Evolutionary conservation across 1,140 invertebrate genomes (phyloP), one percentile per base, ranked within the genome.

Genomic region (Hylaeus anthracinus): DNA sequence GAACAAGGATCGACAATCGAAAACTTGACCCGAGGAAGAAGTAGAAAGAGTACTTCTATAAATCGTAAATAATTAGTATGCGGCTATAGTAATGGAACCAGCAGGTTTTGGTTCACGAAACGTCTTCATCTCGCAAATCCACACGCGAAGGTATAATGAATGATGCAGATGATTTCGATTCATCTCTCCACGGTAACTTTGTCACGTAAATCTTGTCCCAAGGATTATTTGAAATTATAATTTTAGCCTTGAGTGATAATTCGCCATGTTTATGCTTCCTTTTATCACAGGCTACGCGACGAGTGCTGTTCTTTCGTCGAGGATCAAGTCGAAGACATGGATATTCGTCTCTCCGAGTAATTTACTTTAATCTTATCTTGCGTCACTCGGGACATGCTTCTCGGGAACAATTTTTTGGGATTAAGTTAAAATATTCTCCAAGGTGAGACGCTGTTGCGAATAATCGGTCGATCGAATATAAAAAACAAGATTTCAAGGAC

Each of bases 201-300:
- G 39, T 5, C 10, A 9, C 6, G 56, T 51, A 14, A 1, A 2
- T 12, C 6, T 37, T 12, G 45, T 51, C n/a, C 9, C 1, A 10
- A 10, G 10, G 39, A 45, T 48, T 37, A 72, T 72, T 78, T 72
- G 58, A 78, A 72, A 78, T 71, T 78, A 72, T 78, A 78, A 78
- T 78, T 71, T 70, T 45, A 51, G 0, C 75, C 75, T 77, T 71
- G 75, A 39, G n/a, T 26, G 53, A 37, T 60, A 60, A n/a, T 77
- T 48, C 26, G 65, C 14, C 56, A 4, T 45, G 65, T 51, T 55
- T n/a, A 43, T 58, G 39, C 26, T 43, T 12, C 48, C 8, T 51
- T 72, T 72, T 53, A 15, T 53, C 15, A 6, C 12, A n/a, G 4
- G 37, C 14, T 43, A 55, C 43, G 43, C 37, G 12, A 51, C 8